Conservation (phyloP, 2,797 vertebrate species). For the Danio aesculapii region DNA sequence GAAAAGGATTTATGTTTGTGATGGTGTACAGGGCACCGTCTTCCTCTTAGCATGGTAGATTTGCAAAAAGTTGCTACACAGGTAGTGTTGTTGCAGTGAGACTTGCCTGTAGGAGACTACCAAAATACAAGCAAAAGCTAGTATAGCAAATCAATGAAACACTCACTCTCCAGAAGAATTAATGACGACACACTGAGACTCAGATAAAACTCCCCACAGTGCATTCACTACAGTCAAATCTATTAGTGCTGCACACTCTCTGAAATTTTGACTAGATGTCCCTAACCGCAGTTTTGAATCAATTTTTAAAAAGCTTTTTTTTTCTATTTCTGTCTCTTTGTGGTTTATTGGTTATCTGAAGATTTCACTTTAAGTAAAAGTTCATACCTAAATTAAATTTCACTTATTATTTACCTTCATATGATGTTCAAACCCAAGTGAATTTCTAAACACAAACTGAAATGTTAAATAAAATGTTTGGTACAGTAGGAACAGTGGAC, state of each 20-base stretch:
- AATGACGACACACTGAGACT: conserved; percentile 37
- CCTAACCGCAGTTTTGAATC: conserved; percentile 24
- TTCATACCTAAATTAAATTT: not conserved
- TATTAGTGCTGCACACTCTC: conserved; percentile 15
- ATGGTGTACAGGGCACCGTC: not conserved
- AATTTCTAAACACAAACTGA: not conserved
- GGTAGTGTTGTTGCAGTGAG: conserved; percentile 45
- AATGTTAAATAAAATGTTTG: not conserved
- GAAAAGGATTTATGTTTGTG: not conserved
- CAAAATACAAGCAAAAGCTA: conserved; percentile 45
- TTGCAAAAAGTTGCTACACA: conserved; percentile 41
- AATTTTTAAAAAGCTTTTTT: conserved; percentile 18
- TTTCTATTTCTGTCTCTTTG: conserved; percentile 25
- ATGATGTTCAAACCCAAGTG: not conserved
- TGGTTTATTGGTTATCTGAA: conserved; percentile 8
- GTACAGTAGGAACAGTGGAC: no score
- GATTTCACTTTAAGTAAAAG: conserved; percentile 4
- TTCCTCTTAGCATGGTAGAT: not conserved
- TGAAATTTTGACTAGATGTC: conserved; percentile 29
- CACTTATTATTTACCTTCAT: not conserved
- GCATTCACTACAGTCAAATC: conserved; percentile 34
- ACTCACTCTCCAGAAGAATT: conserved; percentile 40
- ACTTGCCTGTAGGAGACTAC: conserved; percentile 38
- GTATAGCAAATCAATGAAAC: conserved; percentile 51
- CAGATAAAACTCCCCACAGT: conserved; percentile 41